These are phyloP conservation scores for Nesogale talazaci DNA, from an alignment of 2,113 vertebrate species.

Conservation along the genomic window DNA sequence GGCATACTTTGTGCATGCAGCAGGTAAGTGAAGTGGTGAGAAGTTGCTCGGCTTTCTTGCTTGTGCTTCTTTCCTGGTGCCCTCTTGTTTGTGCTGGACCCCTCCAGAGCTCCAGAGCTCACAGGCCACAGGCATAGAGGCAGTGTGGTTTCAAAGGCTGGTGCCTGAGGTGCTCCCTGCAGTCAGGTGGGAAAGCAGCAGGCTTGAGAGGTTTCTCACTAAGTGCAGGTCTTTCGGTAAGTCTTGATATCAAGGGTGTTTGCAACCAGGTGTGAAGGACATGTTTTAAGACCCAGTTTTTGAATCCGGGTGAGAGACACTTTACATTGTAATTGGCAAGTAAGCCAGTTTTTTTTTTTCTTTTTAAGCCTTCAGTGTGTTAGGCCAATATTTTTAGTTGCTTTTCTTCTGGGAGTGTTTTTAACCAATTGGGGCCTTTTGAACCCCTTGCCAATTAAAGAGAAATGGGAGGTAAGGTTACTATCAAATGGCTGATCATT, in stretches of 20 bases:
- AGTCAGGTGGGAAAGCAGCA: background rate
- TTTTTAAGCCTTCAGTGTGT: conserved; percentile 18
- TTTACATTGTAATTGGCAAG: conserved; percentile 29
- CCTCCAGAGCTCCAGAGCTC: background rate
- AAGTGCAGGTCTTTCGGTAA: conserved; percentile 48
- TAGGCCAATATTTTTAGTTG: conserved; percentile 50
- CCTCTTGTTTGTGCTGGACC: background rate
- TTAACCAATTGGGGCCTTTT: conserved; percentile 39
- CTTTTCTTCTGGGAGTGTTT: conserved; percentile 62
- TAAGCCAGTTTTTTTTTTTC: background rate
- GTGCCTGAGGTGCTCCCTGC: background rate
- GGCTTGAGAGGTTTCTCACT: conserved; percentile 3
- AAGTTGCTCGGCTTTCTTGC: conserved; percentile 74
- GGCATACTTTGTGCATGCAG: conserved; percentile 98
- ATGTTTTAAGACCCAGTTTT: background rate
- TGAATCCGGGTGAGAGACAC: background rate
- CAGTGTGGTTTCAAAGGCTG: conserved; percentile 23
- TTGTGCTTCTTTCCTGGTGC: conserved; percentile 35
- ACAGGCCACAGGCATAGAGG: background rate
- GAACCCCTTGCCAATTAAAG: conserved; percentile 65
- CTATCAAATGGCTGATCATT: conserved; percentile 62
- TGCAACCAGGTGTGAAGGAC: background rate
- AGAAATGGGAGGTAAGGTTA: conserved; percentile 54
- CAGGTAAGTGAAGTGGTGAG: conserved; percentile 90
- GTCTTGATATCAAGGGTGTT: conserved; percentile 24